A percentile compares a stretch with the other conserved stretches of the same genome.
These are phyloP conservation scores for Psittacula cyanocephala DNA, from an alignment of 2,113 vertebrate species.

Conservation along the genomic window DNA sequence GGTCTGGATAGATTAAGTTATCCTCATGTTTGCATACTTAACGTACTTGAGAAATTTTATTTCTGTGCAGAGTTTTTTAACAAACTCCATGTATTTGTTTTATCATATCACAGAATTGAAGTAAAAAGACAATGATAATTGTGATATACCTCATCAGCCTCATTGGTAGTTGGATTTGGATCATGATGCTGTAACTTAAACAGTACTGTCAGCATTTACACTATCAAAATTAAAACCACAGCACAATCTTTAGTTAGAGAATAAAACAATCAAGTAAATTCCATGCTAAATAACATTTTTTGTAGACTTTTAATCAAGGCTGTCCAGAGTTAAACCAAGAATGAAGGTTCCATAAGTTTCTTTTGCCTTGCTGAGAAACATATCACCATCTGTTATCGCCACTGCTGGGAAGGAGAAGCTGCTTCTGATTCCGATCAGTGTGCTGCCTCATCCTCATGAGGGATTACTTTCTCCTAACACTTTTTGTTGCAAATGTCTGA, in stretches of 20 bases:
- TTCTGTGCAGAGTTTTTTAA: background rate
- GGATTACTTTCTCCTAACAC: background rate
- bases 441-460: background rate
- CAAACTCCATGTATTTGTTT: background rate
- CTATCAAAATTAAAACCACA: background rate
- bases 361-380: background rate
- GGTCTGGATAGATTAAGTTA: background rate
- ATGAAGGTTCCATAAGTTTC: background rate
- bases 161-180: background rate
- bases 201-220: background rate
- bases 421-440: background rate
- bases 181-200: background rate
- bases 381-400: rapidly evolving
- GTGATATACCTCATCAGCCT: background rate
- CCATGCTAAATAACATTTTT: background rate
- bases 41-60: background rate
- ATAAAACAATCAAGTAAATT: background rate
- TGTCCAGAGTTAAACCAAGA: background rate
- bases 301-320: background rate
- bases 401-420: background rate
- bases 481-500: background rate
- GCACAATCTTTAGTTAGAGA: background rate
- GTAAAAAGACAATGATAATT: background rate
- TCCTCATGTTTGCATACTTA: background rate
- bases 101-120: background rate